Base-by-base conservation (phyloP, 2,888 invertebrate species). In the Eilema caniola region DNA sequence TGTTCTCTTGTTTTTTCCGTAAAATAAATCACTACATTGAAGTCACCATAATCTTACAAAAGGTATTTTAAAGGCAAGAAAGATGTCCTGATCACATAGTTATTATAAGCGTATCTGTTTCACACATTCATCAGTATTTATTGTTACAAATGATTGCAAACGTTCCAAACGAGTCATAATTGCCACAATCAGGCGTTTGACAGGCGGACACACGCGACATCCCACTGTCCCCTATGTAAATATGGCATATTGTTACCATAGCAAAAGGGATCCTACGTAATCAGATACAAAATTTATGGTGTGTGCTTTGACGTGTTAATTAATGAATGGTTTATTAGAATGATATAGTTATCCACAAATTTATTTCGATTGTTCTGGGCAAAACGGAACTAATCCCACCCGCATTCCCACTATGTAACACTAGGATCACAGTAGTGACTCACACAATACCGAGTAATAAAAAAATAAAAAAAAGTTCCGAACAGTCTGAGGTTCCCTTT, bases 181-280 rank as follows among this genome's bases (percentile, higher is more conserved):
- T 87, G 84, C 72, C 79, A 77, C 81, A 86, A 89, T 87, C 87
- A 84, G 73, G 62, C 78, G 57, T 75, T 67, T 83, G 86, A 85
- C 85, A 82, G 77, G 73, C 76, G 73, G 79, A 76, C 86, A 80
- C 85, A 67, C 47, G 82, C 83, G 86, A 71, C 70, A 10, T 28
- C 66, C 62, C 68, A 72, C 64, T 68, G 69, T 71, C 82, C 82
- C 82, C 73, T 69, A 76, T 76, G 77, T 76, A 80, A 77, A 80
- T 79, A 72, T 69, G 65, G 70, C 70, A 74, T 75, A 80, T 70
- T 69, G 75, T 75, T 73, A 71, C 72, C 74, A 67, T 62, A 70
- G 16, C 68, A 61, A 66, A 61, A 61, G 77, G 79, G 70, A 61
- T 62, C 37, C 66, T 62, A 57, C 69, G 63, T 61, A 72, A 82